These are phyloP conservation scores for Neosilurus mollespiculum DNA, from an alignment of 2,797 vertebrate species.

Conservation along the genomic window DNA sequence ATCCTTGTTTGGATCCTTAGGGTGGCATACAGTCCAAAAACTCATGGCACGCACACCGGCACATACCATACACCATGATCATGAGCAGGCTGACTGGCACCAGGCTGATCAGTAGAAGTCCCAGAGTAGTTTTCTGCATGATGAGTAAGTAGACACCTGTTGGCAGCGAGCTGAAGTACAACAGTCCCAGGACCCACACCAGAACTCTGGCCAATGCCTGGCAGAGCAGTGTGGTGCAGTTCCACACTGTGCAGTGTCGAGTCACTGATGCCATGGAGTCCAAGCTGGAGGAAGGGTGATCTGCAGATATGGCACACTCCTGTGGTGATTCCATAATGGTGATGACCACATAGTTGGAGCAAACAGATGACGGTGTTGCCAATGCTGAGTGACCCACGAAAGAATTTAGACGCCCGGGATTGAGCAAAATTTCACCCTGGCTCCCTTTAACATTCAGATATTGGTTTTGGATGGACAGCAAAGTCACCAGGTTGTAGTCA, in stretches of 20 bases:
- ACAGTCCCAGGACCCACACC: conserved; percentile 88
- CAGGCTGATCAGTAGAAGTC: conserved; percentile 90
- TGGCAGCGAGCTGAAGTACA: conserved; percentile 94
- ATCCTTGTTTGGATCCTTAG: conserved; percentile 58
- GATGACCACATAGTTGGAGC: conserved; percentile 91
- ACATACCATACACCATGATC: conserved; percentile 92
- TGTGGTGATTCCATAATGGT: conserved; percentile 92
- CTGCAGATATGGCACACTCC: conserved; percentile 73
- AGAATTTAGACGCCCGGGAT: conserved; percentile 80
- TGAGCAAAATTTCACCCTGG: conserved; percentile 85
- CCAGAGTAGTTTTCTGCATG: conserved; percentile 87
- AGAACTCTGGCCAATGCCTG: conserved; percentile 85
- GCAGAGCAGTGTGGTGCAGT: conserved; percentile 85
- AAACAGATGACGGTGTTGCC: conserved; percentile 67
- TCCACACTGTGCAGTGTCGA: conserved; percentile 88
- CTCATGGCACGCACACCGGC: conserved; percentile 91
- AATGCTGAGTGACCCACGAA: conserved; percentile 77
- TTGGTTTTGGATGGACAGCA: conserved; percentile 77
- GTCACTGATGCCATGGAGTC: conserved; percentile 86
- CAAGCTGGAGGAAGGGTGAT: conserved; percentile 81
- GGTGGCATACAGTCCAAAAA: conserved; percentile 86
- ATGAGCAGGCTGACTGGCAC: conserved; percentile 90
- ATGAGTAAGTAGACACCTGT: conserved; percentile 94
- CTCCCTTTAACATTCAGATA: conserved; percentile 75
- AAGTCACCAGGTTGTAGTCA: conserved; percentile 84